Conservation (phyloP, 2,113 vertebrate species). For the Poeciliopsis prolifica region DNA sequence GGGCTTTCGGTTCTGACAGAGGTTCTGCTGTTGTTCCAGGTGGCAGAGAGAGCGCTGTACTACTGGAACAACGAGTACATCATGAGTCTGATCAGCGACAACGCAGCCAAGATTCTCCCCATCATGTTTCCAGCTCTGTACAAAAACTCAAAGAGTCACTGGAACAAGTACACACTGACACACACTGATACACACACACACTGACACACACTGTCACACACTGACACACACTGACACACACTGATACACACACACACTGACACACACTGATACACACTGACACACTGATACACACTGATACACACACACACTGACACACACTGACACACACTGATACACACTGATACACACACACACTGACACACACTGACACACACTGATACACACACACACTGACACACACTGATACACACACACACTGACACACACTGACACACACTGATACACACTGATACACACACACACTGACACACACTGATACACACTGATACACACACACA, state of each 20-base stretch:
- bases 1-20: background rate
- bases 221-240: conserved; percentile 39
- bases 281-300: background rate
- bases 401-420: too few relatives aligned
- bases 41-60: conserved; percentile 94
- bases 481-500: too few relatives aligned
- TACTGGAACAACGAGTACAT: conserved; percentile 99
- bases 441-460: too few relatives aligned
- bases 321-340: too few relatives aligned
- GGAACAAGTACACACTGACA: conserved; percentile 91
- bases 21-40: conserved; percentile 73
- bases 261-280: background rate
- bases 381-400: too few relatives aligned
- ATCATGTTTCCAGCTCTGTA: conserved; percentile 99
- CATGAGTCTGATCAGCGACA: conserved; percentile 99
- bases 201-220: background rate
- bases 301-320: too few relatives aligned
- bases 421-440: conserved; percentile 68
- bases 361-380: too few relatives aligned
- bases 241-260: conserved; percentile 4
- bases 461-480: conserved; percentile 57
- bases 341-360: too few relatives aligned
- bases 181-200: background rate
- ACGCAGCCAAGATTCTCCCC: conserved; percentile 94
- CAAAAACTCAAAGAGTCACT: conserved; percentile 99